Evolutionary conservation across 1,140 invertebrate species (phyloP), one percentile per base, ranked within the genome.

Genomic region (Charaxes varanes): DNA sequence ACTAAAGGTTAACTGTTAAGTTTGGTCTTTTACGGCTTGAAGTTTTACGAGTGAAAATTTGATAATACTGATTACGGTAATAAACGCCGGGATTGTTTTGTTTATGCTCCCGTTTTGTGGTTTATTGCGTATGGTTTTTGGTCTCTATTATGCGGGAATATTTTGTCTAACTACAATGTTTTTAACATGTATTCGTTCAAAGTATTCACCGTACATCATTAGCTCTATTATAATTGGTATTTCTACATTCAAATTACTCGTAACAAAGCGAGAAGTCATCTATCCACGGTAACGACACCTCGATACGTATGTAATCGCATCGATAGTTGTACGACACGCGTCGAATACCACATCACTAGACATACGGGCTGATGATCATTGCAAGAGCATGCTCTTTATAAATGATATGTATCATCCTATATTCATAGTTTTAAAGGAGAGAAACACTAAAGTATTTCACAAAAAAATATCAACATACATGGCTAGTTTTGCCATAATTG

Each of bases 341-440:
- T 35, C 58, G 62, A 62, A 72, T 67, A 53, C 62, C 65, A 32
- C 78, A 79, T 72, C 74, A 62, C 78, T 79, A 62, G 57, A 67
- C 70, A 68, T 59, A 54, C 71, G 69, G 73, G 71, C 73, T 73
- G 76, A 79, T 79, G 78, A 80, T 78, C 78, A 83, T 83, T 78
- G 78, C 64, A 50, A 55, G 71, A 64, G 76, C 78, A 83, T 83
- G 78, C 78, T 61, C 73, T 72, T 76, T 83, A 83, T 83, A 83
- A 83, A 83, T 83, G 80, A 83, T 83, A 83, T 83, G 76, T 83
- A 34, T n/a, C n/a, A n/a, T n/a, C n/a, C n/a, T n/a, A n/a, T n/a
- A n/a, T n/a, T n/a, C n/a, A n/a, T n/a, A n/a, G n/a, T n/a, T n/a
- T n/a, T n/a, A n/a, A n/a, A n/a, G n/a, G n/a, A n/a, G n/a, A n/a